These are phyloP conservation scores for Nudaria mundana DNA, from an alignment of 2,888 invertebrate species.

Conservation along the genomic window DNA sequence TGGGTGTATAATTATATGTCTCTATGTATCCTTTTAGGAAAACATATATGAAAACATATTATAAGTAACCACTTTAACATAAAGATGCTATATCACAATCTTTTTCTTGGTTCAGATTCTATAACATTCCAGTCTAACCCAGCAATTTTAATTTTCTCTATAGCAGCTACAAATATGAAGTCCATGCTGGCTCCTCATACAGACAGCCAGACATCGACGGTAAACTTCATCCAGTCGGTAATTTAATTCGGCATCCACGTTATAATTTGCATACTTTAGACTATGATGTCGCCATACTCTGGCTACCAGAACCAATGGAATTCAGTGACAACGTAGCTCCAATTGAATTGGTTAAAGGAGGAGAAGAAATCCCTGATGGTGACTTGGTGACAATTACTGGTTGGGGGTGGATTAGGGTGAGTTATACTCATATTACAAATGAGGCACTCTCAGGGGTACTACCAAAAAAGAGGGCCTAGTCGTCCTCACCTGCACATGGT, in stretches of 20 bases:
- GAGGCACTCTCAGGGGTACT: no score
- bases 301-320: conserved; percentile 70
- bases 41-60: no score
- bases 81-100: no score
- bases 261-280: conserved; percentile 77
- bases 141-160: no score
- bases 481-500: no score
- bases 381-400: conserved; percentile 62
- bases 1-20: no score
- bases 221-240: conserved; percentile 65
- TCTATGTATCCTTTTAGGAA: no score
- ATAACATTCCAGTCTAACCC: no score
- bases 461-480: no score
- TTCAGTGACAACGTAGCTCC: conserved; percentile 65
- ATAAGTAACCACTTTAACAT: no score
- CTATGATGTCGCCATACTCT: conserved; percentile 80
- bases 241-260: conserved; percentile 71
- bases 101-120: no score
- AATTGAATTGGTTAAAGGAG: conserved; percentile 58
- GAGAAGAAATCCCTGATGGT: conserved; percentile 58
- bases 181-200: conserved; percentile 80
- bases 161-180: conserved; percentile 43
- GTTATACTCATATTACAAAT: no score
- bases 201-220: conserved; percentile 74
- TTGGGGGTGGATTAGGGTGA: conserved; percentile 64